Evolutionary conservation across 2,113 vertebrate genomes (phyloP), one percentile per base, ranked within the genome.

Genomic region (Apodemus sylvaticus): DNA sequence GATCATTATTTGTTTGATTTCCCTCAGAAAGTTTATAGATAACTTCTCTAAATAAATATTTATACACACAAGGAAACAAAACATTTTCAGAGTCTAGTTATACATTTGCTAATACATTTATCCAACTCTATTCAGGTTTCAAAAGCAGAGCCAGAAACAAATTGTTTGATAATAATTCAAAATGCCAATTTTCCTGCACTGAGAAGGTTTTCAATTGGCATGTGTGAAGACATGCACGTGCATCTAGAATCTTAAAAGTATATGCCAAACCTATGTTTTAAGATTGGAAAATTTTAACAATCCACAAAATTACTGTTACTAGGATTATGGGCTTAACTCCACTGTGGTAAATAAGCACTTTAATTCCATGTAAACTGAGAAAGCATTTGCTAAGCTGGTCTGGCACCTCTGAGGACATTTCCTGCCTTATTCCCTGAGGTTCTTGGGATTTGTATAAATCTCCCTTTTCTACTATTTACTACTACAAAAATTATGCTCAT

Each of bases 261-360:
- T 76, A 95, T 13, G 6, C 31, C 64, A 93, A 87, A 11, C 19
- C 2, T 0, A 51, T n/a, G 91, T 87, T 82, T n/a, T 12, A 96
- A 73, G 93, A 96, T 29, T 58, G 48, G 24, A 92, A n/a, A 71
- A 20, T 86, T 93, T 90, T 62, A 96, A 93, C 51, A 89, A 58
- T 66, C 93, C 31, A 93, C 17, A 94, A 73, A 96, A 95, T 93
- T 96, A 22, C 34, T 60, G 12, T 93, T 83, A 58, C 58, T 14
- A 0, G 51, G 90, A 86, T 81, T 91, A 77, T 86, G 39, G 19
- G 19, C 48, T 95, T 94, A 73, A 76, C 60, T 91, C 82, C 34
- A 86, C 26, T 58, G 42, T 89, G 53, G 45, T 73, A 95, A 93
- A 85, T 7, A 93, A 90, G 10, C 62, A 36, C 42, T 70, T 96